phyloP scores from a whole-genome alignment of 2,888 invertebrate genomes.

The Chydorus sphaericus region DNA sequence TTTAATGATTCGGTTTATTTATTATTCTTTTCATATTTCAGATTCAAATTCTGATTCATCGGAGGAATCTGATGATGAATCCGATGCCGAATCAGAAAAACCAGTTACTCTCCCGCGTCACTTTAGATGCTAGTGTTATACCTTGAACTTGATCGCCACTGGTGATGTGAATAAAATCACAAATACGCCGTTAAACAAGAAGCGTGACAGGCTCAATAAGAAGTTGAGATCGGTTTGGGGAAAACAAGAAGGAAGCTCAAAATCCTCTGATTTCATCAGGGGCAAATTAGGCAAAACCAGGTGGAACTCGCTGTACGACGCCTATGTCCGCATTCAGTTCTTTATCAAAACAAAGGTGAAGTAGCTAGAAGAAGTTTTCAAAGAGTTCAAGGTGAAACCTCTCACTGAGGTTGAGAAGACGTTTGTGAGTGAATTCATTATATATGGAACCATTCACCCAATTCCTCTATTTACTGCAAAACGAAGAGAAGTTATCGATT shows the following conservation, averaged over 20 bases:
- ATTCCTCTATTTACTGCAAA: not conserved
- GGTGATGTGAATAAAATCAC: not conserved
- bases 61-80: not conserved
- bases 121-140: not conserved
- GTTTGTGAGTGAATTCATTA: not conserved
- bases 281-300: not conserved
- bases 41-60: too few relatives aligned
- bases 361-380: not conserved
- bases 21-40: too few relatives aligned
- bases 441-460: not conserved
- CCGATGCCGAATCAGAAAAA: not conserved
- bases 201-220: not conserved
- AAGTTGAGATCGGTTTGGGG: not conserved
- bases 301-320: not conserved
- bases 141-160: not conserved
- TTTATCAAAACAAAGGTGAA: not conserved
- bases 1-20: too few relatives aligned
- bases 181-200: not conserved
- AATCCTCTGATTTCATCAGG: not conserved
- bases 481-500: not conserved
- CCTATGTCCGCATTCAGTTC: not conserved
- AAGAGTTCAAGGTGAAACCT: not conserved
- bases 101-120: not conserved
- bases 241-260: not conserved
- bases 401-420: not conserved